phyloP scores from a whole-genome alignment of 2,797 vertebrate species.

The Cirrhinus molitorella region DNA sequence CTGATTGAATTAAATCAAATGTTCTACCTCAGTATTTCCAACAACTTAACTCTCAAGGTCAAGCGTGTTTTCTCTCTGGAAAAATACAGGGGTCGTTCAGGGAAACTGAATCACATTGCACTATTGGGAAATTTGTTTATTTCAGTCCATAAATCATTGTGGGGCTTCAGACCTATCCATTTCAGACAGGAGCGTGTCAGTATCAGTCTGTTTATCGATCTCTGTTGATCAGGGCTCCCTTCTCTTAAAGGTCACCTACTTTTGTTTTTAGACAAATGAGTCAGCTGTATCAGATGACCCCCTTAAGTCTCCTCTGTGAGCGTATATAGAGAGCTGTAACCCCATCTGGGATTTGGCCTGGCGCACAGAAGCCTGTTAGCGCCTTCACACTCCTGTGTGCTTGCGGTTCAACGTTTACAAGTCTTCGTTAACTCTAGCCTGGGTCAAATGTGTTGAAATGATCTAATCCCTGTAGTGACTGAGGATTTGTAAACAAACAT shows the following conservation, averaged over 20 bases:
- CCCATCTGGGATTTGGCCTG: slow-evolving; percentile 29
- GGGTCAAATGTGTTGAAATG: slow-evolving; percentile 23
- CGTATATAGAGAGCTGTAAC: slow-evolving; percentile 27
- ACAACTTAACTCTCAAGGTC: not conserved
- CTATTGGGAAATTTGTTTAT: slow-evolving; percentile 43
- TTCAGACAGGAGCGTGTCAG: slow-evolving; percentile 30
- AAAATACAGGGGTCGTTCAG: slow-evolving; percentile 1
- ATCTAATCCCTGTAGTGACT: slow-evolving; percentile 13
- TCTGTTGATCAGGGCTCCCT: slow-evolving; percentile 28
- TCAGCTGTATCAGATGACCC: slow-evolving; percentile 56
- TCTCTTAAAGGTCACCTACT: slow-evolving; percentile 43
- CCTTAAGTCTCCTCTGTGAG: slow-evolving; percentile 31
- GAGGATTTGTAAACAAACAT: slow-evolving; percentile 3
- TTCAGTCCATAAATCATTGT: slow-evolving; percentile 35
- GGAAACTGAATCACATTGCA: slow-evolving; percentile 2
- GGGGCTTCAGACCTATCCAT: slow-evolving; percentile 16
- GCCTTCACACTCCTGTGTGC: not conserved
- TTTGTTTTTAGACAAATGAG: slow-evolving; percentile 46
- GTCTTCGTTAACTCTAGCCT: slow-evolving; percentile 11
- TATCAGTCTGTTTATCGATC: slow-evolving; percentile 48
- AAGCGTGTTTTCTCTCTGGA: slow-evolving; percentile 11
- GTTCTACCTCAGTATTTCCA: not conserved
- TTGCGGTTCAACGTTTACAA: not conserved
- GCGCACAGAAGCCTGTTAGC: slow-evolving; percentile 30
- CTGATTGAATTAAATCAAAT: not conserved